Base-by-base conservation (phyloP, 2,113 vertebrate species). In the Progne subis region DNA sequence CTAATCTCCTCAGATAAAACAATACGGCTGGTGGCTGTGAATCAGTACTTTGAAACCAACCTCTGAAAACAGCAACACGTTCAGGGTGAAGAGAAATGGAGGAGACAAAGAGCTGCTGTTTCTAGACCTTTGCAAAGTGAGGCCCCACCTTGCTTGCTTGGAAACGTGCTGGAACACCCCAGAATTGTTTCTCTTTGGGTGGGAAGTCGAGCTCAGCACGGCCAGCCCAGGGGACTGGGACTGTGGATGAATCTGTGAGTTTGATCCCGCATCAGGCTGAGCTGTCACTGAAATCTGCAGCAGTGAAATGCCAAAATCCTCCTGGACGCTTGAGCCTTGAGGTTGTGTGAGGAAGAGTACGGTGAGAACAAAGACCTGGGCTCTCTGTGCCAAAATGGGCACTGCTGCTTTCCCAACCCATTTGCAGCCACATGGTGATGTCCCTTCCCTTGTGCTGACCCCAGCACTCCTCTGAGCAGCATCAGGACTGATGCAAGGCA, bases 21-120 rank as follows among this genome's bases (percentile, higher is more conserved):
- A 95, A 75, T 56, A 47, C 0, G 18, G 76, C 71, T 60, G 71
- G 90, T 93, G 90, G 63, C 88, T 95, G 60, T 64, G 92, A 95
- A 91, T 86, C 60, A 92, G 79, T 85, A 57, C 89, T 92, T 67
- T 76, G 87, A 95, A 95, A 91, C 32, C 79, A 77, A 31, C 82
- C 91, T 95, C 88, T 86, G 82, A 80, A 92, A 95, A 90, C 3
- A 82, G 71, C 93, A 83, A 79, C 69, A 84, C 1, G 11, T 85
- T 90, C 60, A 29, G 80, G 61, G 49, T 21, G 46, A 89, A 75
- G n/a, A 91, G 81, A 95, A 92, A 88, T 1, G 10, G 80, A 82
- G 43, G 53, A 94, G 86, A 96, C 90, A 97, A 94, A 93, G 67
- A 88, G 68, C 77, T 92, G 95, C 76, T 95, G 83, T 93, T 92